phyloP scores from a whole-genome alignment of 2,113 vertebrate species.

The Alaudala cheleensis region DNA sequence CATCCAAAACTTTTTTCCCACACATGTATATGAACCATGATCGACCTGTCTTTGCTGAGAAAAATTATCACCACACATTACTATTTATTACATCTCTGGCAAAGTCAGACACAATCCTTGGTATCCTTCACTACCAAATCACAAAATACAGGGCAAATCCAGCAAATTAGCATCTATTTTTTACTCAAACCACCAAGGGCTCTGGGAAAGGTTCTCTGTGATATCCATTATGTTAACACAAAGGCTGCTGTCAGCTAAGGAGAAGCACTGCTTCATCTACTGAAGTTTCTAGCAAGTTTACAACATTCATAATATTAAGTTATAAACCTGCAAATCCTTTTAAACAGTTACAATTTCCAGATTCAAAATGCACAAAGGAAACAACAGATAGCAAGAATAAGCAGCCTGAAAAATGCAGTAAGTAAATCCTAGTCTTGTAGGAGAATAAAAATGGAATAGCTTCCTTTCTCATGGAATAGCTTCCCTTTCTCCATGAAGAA shows the following conservation, averaged over 20 bases:
- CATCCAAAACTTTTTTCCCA: background rate
- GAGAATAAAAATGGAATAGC: background rate
- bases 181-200: background rate
- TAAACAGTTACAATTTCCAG: background rate
- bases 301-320: background rate
- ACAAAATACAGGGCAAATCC: background rate
- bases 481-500: background rate
- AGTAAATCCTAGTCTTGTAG: background rate
- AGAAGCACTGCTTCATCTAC: background rate
- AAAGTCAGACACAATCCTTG: background rate
- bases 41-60: background rate
- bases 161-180: background rate
- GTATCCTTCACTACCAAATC: background rate
- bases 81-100: background rate
- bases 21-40: background rate
- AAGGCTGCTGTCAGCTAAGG: background rate
- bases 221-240: background rate
- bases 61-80: background rate
- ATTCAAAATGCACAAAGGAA: background rate
- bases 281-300: background rate
- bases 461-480: background rate
- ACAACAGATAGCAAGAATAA: background rate
- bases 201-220: background rate
- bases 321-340: background rate
- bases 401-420: background rate